These are phyloP conservation scores for Ricordea florida DNA, from an alignment of 92 coral and sea anemone species.

Conservation along the genomic window DNA sequence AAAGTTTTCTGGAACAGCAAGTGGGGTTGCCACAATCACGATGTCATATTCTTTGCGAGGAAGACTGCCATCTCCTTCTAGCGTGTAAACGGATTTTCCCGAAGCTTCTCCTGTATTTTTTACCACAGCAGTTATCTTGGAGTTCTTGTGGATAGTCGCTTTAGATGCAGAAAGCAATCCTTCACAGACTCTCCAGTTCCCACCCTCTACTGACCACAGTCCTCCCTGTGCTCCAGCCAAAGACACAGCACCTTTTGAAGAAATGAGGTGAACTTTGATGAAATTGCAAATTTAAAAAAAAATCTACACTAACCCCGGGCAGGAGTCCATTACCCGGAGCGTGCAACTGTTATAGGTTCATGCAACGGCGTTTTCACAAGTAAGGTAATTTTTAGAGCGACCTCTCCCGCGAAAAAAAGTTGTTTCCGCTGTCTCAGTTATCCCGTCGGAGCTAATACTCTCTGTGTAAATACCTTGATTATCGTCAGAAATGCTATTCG, in stretches of 20 bases:
- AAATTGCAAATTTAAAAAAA: too few relatives aligned
- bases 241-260: slow-evolving; percentile 80
- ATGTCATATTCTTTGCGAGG: slow-evolving; percentile 59
- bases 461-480: too few relatives aligned
- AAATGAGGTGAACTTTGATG: not conserved
- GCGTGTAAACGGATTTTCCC: slow-evolving; percentile 50
- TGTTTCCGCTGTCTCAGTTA: too few relatives aligned
- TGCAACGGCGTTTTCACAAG: too few relatives aligned
- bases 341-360: too few relatives aligned
- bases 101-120: slow-evolving; percentile 14
- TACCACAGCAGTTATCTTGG: slow-evolving; percentile 61
- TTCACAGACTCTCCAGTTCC: slow-evolving; percentile 92
- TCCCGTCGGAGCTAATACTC: too few relatives aligned
- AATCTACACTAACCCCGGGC: too few relatives aligned
- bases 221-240: slow-evolving; percentile 92
- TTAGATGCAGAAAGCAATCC: slow-evolving; percentile 68
- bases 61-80: slow-evolving; percentile 35
- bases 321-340: too few relatives aligned
- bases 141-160: slow-evolving; percentile 70
- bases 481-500: too few relatives aligned
- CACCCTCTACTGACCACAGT: slow-evolving; percentile 94
- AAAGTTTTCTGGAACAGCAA: slow-evolving; percentile 53
- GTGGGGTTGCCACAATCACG: slow-evolving; percentile 93
- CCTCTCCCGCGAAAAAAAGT: too few relatives aligned
- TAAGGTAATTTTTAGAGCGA: too few relatives aligned